Percentiles rank a stretch among this genome's conserved stretches.
phyloP scores from a whole-genome alignment of 2,888 invertebrate genomes.

The Euplagia quadripunctaria region DNA sequence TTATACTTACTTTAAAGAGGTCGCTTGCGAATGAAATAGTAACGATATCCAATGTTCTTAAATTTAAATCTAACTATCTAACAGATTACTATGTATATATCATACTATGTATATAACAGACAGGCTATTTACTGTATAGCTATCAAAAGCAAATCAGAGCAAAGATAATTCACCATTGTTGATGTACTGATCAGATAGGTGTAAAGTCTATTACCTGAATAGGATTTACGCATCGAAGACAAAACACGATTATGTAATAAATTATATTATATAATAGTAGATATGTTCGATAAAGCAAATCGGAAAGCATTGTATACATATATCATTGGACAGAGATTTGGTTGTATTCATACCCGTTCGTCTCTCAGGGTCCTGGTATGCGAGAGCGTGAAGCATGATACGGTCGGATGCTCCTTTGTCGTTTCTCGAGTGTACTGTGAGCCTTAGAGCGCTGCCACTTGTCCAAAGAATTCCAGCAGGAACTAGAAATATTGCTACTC shows the following conservation, averaged over 20 bases:
- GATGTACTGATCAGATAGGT: too few species aligned
- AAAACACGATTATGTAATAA: too few species aligned
- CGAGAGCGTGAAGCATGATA: conserved; percentile 93
- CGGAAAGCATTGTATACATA: background rate
- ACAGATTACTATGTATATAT: too few species aligned
- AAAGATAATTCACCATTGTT: background rate
- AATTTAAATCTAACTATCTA: too few species aligned
- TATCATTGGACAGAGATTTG: background rate
- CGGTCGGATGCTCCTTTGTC: conserved; percentile 95
- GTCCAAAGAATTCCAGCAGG: conserved; percentile 89
- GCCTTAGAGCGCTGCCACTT: conserved; percentile 69
- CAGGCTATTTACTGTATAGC: conserved; percentile 53
- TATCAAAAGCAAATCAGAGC: conserved; percentile 51
- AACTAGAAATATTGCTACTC: conserved; percentile 81
- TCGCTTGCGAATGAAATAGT: too few species aligned
- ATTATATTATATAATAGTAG: too few species aligned
- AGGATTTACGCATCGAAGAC: too few species aligned
- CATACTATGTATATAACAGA: conserved; percentile 34
- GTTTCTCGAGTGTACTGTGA: conserved; percentile 90
- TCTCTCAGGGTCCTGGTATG: conserved; percentile 95
- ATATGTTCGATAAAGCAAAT: too few species aligned
- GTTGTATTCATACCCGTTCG: conserved; percentile 89
- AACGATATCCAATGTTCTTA: too few species aligned
- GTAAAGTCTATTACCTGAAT: too few species aligned
- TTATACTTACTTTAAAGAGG: too few species aligned